Evolutionary conservation across 1,140 invertebrate species (phyloP).

Genomic region (Battus philenor): DNA sequence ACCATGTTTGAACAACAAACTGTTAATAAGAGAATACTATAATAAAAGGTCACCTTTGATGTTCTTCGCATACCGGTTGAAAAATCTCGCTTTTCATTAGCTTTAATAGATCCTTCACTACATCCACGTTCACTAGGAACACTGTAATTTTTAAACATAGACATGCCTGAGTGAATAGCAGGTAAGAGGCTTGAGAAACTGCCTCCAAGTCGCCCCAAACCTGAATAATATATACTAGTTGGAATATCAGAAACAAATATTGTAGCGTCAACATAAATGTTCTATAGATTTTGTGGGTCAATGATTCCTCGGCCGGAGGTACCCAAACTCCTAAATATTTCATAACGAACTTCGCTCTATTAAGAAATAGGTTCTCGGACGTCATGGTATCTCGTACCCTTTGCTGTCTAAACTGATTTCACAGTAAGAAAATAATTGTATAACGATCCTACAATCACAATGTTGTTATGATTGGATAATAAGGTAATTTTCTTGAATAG

Average conservation of each 20-base stretch:
- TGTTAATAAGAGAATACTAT: no score
- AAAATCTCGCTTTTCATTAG: conserved; percentile 54
- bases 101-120: conserved; percentile 33
- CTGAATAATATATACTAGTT: conserved; percentile 51
- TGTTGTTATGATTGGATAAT: no score
- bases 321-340: conserved; percentile 57
- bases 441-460: no score
- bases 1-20: no score
- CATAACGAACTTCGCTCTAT: conserved; percentile 59
- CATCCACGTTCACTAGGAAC: conserved; percentile 42
- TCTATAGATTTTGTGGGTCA: conserved; percentile 34
- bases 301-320: conserved; percentile 31
- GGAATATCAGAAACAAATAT: conserved; percentile 56
- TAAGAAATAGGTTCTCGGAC: conserved; percentile 49
- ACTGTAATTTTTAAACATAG: conserved; percentile 62
- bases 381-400: not conserved
- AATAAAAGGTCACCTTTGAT: no score
- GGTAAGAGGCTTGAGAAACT: conserved; percentile 51
- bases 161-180: conserved; percentile 61
- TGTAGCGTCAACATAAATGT: conserved; percentile 55
- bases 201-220: conserved; percentile 61
- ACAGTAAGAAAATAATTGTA: conserved; percentile 2
- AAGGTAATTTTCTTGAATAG: conserved; percentile 7
- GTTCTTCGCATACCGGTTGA: conserved; percentile 31
- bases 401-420: not conserved